These are phyloP conservation scores for Regulus satrapa DNA, from an alignment of 2,113 vertebrate genomes.

Conservation along the genomic window DNA sequence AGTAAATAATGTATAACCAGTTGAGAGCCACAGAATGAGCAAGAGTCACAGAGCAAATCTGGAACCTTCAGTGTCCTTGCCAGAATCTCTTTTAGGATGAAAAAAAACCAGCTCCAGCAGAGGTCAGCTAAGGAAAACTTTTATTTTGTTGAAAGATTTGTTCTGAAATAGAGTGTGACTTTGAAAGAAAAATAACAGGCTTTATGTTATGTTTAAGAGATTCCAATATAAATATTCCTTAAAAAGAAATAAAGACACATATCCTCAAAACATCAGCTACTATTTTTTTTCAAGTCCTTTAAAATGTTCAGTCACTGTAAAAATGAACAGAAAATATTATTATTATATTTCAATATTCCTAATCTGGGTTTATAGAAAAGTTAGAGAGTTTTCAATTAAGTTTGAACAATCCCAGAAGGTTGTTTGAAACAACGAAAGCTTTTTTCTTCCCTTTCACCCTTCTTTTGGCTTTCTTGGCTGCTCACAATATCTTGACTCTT, in stretches of 20 bases:
- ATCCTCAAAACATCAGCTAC: background rate
- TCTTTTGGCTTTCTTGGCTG: background rate
- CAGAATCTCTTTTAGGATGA: background rate
- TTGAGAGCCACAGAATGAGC: background rate
- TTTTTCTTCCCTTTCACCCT: background rate
- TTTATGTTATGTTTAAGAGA: background rate
- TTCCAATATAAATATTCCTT: background rate
- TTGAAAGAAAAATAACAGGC: background rate
- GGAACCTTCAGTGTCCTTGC: background rate
- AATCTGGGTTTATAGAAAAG: background rate
- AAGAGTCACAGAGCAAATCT: background rate
- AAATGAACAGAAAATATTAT: background rate
- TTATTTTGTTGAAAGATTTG: background rate
- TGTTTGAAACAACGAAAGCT: background rate
- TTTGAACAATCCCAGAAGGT: background rate
- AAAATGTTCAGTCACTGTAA: background rate
- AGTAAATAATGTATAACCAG: background rate
- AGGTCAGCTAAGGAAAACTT: slow-evolving; percentile 19
- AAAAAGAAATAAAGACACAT: background rate
- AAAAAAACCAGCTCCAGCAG: background rate
- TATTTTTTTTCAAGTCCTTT: background rate
- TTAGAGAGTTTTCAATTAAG: background rate
- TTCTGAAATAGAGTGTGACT: background rate
- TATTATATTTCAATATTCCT: background rate
- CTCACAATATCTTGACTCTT: background rate